phyloP scores from a whole-genome alignment of 1,140 invertebrate genomes.

The Drosophila parvula region DNA sequence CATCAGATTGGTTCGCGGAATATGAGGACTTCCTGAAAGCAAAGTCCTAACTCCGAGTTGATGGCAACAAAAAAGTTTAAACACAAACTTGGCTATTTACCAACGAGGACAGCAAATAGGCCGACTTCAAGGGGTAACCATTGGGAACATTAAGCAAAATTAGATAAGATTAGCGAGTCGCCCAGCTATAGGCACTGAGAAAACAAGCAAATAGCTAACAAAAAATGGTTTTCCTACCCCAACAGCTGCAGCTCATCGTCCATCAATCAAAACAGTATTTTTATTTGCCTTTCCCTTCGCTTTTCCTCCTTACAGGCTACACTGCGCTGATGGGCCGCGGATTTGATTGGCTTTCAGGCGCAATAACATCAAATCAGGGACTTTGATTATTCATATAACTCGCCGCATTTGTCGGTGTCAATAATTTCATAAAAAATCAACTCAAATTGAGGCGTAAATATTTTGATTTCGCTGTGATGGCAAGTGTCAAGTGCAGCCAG shows the following conservation, averaged over 20 bases:
- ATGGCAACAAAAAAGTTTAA: background rate
- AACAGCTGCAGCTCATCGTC: slow-evolving; percentile 27
- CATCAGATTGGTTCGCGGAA: slow-evolving; percentile 38
- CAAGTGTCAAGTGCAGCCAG: slow-evolving; percentile 41
- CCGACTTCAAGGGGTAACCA: slow-evolving; percentile 2
- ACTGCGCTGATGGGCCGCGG: slow-evolving; percentile 14
- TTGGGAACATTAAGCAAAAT: slow-evolving; percentile 5
- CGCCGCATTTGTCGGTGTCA: slow-evolving; percentile 61
- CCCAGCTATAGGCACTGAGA: slow-evolving; percentile 24
- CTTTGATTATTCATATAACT: slow-evolving; percentile 42
- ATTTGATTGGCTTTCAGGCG: slow-evolving; percentile 62
- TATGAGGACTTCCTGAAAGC: slow-evolving; percentile 21
- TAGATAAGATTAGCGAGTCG: slow-evolving; percentile 20
- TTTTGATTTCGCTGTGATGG: slow-evolving; percentile 58
- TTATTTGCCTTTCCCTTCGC: slow-evolving; percentile 22
- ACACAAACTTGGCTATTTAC: background rate
- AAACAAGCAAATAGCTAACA: background rate
- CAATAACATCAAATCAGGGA: slow-evolving; percentile 56
- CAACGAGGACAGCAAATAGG: background rate
- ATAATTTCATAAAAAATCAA: slow-evolving; percentile 49
- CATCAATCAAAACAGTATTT: slow-evolving; percentile 57
- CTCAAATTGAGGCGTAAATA: slow-evolving; percentile 65
- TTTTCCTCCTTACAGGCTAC: background rate
- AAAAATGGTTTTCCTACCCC: slow-evolving; percentile 23
- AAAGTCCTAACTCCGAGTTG: background rate